Base-by-base conservation (phyloP, 2,888 invertebrate species). In the Boloria selene region DNA sequence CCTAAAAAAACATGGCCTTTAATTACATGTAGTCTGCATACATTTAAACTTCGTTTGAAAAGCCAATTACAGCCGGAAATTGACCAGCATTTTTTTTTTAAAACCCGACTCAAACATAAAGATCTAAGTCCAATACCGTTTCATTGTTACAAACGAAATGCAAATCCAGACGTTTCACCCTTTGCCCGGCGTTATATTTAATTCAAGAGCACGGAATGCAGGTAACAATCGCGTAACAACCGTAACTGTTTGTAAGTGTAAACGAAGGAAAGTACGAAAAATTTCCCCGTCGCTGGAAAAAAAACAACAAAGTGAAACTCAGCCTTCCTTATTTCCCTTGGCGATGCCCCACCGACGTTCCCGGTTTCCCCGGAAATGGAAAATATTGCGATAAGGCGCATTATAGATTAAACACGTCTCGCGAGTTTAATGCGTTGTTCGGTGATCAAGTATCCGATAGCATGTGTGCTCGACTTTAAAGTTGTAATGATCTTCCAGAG, bases 341-440 rank as follows among this genome's bases (percentile, higher is more conserved):
- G 81, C 92, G 91, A 86, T 83, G 78, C 79, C 84, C 84, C 79
- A 76, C 73, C 84, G 83, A 81, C 87, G 85, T 78, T 81, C 81
- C 84, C 84, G 79, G 84, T 83, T 84, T 85, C 80, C 84, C 84
- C 81, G 91, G 90, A 91, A 92, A 91, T 92, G 92, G 92, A 88
- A 92, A 92, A 92, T 92, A 92, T 92, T 87, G 91, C 90, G 91
- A 92, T 93, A 92, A 93, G 91, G 84, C 82, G 83, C 92, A 91
- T 92, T 92, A 92, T 88, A 90, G 89, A 92, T 92, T 92, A 91
- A 90, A 90, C 87, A 85, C 82, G 85, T 85, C 82, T 75, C 82
- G 82, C 75, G 79, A 81, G 81, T 84, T 85, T 88, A 90, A 89
- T 87, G 85, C 75, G 79, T 81, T 84, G 75, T 76, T 72, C 78